Base-by-base conservation (phyloP, 2,888 invertebrate species). In the Zaprionus obscuricornis region DNA sequence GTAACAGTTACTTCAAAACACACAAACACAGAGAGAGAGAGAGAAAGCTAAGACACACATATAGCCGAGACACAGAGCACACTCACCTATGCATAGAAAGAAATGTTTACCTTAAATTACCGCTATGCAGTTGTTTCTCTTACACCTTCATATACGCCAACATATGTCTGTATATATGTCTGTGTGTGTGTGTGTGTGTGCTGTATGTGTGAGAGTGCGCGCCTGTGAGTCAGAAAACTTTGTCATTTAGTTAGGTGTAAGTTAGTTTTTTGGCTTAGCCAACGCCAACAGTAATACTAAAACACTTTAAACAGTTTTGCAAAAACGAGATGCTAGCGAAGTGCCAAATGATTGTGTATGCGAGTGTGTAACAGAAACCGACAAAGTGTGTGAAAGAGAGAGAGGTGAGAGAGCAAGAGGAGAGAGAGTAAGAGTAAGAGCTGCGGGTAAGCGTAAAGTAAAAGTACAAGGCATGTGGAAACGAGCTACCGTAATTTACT, bases 241-340 rank as follows among this genome's bases (percentile, higher is more conserved):
- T 84, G 77, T 81, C 75, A 75, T 76, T 75, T 74, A 85, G 78
- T 78, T 85, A 78, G 84, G 84, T 79, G 84, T 68, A 78, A 85
- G 78, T 85, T 83, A 83, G 85, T 85, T 85, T 83, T 62, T 85
- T 85, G 70, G 85, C 79, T 78, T 78, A 83, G 75, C 64, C 62
- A 57, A 58, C 60, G 68, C 62, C 72, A 75, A 71, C 72, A 56
- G 72, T 64, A 75, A 72, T 71, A 60, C 79, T 71, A 79, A 85
- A 85, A 75, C 85, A 85, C 78, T 85, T 78, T 83, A 78, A 78
- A 71, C 72, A 79, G 74, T 60, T n/a, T n/a, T 74, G 55, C 57
- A 46, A 18, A 14, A 27, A 40, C 34, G 29, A 34, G 40, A 29
- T 7, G n/a, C n/a, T n/a, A n/a, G n/a, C n/a, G 26, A 36, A 13